Base-by-base conservation (phyloP, 2,797 vertebrate species). In the Argya squamiceps region DNA sequence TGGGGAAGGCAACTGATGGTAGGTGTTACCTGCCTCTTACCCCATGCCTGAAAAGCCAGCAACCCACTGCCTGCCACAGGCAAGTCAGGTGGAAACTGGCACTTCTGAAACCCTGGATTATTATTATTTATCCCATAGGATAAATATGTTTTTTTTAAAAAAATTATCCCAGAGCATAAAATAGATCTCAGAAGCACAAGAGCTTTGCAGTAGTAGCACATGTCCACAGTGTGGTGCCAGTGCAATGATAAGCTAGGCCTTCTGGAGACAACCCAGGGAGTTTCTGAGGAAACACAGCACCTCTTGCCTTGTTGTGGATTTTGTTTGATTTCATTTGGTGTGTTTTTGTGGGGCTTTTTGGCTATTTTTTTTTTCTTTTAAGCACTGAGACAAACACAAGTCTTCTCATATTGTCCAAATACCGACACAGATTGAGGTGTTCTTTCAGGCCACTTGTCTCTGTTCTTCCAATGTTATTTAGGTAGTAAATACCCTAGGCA, bases 211-310 rank as follows among this genome's bases (percentile, higher is more conserved):
- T 93, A 58, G 74, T 30, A 67, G 5, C 2, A 43, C 49, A 15
- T 27, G 23, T 15, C 97, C 98, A 96, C 93, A 37, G 78, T 47
- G 92, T 97, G 97, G 98, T 53, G 93, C 91, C 80, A 68, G 64
- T 30, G 96, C 34, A 43, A 37, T 49, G 94, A 81, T 4, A 21
- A 86, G 85, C 44, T 30, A 53, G 43, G n/a, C 12, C 2, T 23
- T 27, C 17, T 6, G 1, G 2, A 4, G 0, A 27, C 11, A 11
- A 4, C 0, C 0, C 23, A 70, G 63, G 3, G 34, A 21, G 44
- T 8, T 47, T 12, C 63, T 27, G 47, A 71, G 43, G 30, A 21
- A 18, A 15, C 9, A 11, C 21, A 7, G 14, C 0, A 11, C 7
- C 12, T 41, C 21, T 26, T 24, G 24, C 4, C 36, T 44, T 37